A percentile compares a stretch with the other conserved stretches of the same genome.
Evolutionary conservation across 2,888 invertebrate species (phyloP).

Genomic region (Drosophila sordidapex): DNA sequence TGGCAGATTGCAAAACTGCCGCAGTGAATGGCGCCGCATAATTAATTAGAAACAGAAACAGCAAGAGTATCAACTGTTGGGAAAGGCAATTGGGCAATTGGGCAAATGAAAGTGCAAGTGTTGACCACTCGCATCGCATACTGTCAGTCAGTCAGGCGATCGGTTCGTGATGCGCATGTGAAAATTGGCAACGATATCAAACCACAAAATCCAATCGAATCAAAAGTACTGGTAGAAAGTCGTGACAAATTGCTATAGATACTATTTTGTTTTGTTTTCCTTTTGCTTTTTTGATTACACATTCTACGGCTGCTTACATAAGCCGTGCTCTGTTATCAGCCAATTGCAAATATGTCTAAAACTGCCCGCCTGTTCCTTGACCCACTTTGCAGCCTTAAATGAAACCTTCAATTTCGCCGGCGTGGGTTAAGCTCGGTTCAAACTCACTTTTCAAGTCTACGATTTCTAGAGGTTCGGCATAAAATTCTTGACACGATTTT

Average conservation of each 20-base stretch:
- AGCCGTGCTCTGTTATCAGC: conserved; percentile 26
- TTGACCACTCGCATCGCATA: conserved; percentile 34
- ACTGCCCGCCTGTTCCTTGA: conserved; percentile 43
- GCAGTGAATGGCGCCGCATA: conserved; percentile 57
- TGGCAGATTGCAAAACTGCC: conserved; percentile 52
- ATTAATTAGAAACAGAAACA: conserved; percentile 49
- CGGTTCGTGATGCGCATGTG: conserved; percentile 61
- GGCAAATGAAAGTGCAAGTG: conserved; percentile 74
- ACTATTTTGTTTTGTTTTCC: conserved; percentile 9
- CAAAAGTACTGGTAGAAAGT: conserved; percentile 62
- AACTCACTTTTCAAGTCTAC: conserved; percentile 53
- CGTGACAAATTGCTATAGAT: conserved; percentile 41
- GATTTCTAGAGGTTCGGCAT: not conserved
- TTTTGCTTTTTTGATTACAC: conserved; percentile 7
- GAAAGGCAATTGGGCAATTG: conserved; percentile 42
- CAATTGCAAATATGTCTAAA: conserved; percentile 5
- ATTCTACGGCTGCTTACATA: conserved; percentile 62
- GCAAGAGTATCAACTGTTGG: conserved; percentile 18
- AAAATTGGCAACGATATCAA: conserved; percentile 36
- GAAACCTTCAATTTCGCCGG: conserved; percentile 11
- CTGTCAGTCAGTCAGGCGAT: conserved; percentile 2
- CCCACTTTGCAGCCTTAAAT: conserved; percentile 22
- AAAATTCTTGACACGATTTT: conserved; percentile 53
- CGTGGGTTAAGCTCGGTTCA: conserved; percentile 5
- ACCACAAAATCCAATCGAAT: conserved; percentile 47